Evolutionary conservation across 2,888 invertebrate genomes (phyloP).

Genomic region (Machimus rusticus): DNA sequence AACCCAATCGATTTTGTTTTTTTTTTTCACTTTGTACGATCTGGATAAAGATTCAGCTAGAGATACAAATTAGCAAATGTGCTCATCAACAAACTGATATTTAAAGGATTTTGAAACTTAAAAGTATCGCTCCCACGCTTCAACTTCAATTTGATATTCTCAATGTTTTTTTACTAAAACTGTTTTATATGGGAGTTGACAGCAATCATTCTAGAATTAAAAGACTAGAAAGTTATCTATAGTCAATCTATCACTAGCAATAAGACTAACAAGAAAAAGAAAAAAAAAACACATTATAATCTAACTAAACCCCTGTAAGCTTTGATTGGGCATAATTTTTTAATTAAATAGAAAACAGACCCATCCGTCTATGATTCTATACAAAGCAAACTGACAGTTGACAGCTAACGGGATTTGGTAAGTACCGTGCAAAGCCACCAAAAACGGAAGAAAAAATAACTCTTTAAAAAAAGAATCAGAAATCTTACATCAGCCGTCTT

Average conservation of each 20-base stretch:
- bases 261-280: background rate
- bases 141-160: no score
- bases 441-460: background rate
- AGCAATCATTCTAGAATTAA: no score
- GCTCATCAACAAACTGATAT: no score
- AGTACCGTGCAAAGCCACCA: background rate
- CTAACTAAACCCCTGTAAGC: background rate
- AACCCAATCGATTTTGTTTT: no score
- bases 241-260: background rate
- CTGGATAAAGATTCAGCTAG: no score
- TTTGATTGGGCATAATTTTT: background rate
- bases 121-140: no score
- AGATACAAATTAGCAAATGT: no score
- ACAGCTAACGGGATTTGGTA: background rate
- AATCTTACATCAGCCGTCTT: background rate
- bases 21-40: no score
- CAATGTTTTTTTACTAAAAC: no score
- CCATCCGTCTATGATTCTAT: background rate
- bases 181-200: no score
- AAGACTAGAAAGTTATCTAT: no score
- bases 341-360: background rate
- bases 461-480: background rate
- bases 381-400: background rate
- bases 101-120: no score
- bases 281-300: background rate